phyloP scores from a whole-genome alignment of 2,797 vertebrate species.

The Zalophus californianus region DNA sequence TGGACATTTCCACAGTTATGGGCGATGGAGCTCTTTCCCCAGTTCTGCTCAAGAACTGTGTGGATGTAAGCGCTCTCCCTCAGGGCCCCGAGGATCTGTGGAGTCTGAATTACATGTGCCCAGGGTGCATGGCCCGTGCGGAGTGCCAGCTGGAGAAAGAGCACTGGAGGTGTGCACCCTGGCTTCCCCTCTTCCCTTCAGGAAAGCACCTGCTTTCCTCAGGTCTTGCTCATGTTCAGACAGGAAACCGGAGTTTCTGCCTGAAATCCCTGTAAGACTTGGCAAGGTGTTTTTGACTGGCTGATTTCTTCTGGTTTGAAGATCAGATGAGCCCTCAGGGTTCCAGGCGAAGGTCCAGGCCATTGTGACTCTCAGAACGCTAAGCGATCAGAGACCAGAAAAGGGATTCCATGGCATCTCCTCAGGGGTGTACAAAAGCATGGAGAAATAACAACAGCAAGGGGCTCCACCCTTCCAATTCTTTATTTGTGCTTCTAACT shows the following conservation, averaged over 20 bases:
- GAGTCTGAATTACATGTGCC: background rate
- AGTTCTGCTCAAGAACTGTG: background rate
- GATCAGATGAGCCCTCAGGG: background rate
- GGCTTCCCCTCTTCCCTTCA: background rate
- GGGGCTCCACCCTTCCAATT: background rate
- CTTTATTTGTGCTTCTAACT: background rate
- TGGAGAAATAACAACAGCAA: background rate
- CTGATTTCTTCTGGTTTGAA: background rate
- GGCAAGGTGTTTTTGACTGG: background rate
- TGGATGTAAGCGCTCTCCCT: background rate
- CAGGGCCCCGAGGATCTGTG: background rate
- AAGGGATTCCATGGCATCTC: background rate
- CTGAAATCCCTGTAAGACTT: background rate
- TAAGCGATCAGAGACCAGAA: background rate
- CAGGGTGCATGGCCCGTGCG: background rate
- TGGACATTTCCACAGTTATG: conserved; percentile 55
- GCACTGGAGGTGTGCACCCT: background rate
- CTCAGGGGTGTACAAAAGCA: background rate
- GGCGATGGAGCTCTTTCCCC: background rate
- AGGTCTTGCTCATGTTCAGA: background rate
- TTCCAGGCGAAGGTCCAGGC: background rate
- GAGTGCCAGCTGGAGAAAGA: background rate
- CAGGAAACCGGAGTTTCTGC: background rate
- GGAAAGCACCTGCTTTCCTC: background rate
- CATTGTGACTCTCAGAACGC: conserved; percentile 78